A percentile compares a stretch with the other conserved stretches of the same genome.
Evolutionary conservation across 2,888 invertebrate genomes (phyloP).

Genomic region (Formica aserva): DNA sequence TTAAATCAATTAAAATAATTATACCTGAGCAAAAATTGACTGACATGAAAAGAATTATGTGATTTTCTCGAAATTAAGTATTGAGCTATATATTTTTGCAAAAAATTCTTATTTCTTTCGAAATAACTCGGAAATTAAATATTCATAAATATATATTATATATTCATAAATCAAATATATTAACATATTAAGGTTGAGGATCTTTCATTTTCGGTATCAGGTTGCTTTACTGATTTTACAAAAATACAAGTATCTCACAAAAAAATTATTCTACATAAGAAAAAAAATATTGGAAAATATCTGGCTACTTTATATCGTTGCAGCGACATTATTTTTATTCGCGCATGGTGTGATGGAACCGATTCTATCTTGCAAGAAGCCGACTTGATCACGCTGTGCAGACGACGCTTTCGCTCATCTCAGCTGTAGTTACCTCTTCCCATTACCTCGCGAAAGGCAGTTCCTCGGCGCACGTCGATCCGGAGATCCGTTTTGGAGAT

Average conservation of each 20-base stretch:
- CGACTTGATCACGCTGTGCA: neutral
- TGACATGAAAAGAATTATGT: neutral
- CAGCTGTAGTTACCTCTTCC: conserved; percentile 30
- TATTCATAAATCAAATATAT: too few species aligned
- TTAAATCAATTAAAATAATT: too few species aligned
- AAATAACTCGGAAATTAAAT: too few species aligned
- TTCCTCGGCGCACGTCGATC: conserved; percentile 25
- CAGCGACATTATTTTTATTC: neutral
- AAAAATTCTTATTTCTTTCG: neutral
- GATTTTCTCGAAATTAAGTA: neutral
- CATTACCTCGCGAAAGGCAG: conserved; percentile 49
- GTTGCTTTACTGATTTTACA: neutral
- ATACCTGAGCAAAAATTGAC: neutral
- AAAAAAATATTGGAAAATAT: neutral
- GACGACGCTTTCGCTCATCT: conserved; percentile 49
- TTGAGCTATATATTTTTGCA: neutral
- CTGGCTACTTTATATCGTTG: neutral
- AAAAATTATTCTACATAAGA: neutral
- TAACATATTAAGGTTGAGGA: neutral
- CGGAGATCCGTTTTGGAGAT: conserved; percentile 45
- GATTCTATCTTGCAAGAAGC: conserved; percentile 9
- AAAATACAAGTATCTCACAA: neutral
- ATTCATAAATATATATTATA: too few species aligned
- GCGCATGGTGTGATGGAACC: neutral
- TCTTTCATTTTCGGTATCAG: neutral